These are phyloP conservation scores for Burhinus bistriatus DNA, from an alignment of 2,113 vertebrate genomes.

Conservation along the genomic window DNA sequence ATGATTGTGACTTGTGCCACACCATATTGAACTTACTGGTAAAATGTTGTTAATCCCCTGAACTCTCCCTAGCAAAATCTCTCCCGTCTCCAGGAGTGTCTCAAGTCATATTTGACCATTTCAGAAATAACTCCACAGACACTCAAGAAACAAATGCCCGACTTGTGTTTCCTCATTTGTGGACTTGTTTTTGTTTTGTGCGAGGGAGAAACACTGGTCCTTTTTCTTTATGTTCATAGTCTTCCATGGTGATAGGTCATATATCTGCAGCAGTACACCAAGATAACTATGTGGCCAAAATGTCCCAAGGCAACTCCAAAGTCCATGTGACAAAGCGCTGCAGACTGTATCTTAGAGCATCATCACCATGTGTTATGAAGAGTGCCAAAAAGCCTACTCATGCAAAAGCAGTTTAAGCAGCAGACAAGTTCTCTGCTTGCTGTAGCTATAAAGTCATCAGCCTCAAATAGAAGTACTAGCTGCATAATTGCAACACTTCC, in stretches of 20 bases:
- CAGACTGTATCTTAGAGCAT: background rate
- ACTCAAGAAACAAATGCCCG: background rate
- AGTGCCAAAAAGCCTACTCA: background rate
- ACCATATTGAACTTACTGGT: fast-evolving
- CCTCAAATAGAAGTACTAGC: background rate
- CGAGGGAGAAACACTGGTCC: background rate
- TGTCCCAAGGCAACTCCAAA: background rate
- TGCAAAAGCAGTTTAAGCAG: background rate
- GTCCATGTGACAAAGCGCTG: background rate
- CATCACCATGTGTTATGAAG: fast-evolving
- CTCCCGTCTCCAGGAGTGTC: background rate
- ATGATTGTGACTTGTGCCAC: background rate
- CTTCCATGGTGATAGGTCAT: background rate
- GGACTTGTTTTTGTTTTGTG: background rate
- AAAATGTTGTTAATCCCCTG: background rate
- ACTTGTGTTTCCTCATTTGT: background rate
- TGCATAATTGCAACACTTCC: background rate
- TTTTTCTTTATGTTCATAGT: background rate
- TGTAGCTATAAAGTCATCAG: background rate
- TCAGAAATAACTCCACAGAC: background rate
- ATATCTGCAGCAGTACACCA: background rate
- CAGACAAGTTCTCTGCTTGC: background rate
- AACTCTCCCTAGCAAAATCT: background rate
- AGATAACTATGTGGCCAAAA: background rate
- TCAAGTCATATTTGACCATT: background rate